phyloP scores from a whole-genome alignment of 1,140 invertebrate species.

The Nymphalis io region DNA sequence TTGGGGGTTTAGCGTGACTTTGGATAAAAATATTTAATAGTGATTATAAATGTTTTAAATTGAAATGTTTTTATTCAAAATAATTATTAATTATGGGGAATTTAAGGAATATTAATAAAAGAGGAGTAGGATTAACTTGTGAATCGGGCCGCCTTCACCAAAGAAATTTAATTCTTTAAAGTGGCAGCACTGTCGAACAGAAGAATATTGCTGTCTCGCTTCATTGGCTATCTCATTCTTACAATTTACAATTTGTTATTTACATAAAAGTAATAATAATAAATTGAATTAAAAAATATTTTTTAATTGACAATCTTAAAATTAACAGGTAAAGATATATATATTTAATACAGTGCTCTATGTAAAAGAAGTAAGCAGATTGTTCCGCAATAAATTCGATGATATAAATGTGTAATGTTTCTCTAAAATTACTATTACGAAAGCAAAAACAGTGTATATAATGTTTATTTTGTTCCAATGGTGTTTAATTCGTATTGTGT shows the following conservation, averaged over 20 bases:
- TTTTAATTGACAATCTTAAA: constrained; percentile 5
- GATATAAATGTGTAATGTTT: not conserved
- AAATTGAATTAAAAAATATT: constrained; percentile 1
- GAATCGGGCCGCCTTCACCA: not conserved
- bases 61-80: too few relatives aligned
- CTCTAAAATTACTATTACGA: not conserved
- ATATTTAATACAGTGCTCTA: not conserved
- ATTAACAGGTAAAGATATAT: constrained; percentile 6
- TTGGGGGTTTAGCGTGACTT: too few relatives aligned
- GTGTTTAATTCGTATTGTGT: not conserved
- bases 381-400: not conserved
- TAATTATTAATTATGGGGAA: too few relatives aligned
- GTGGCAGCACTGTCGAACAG: not conserved
- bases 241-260: constrained; percentile 23
- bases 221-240: constrained; percentile 14
- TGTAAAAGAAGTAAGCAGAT: not conserved
- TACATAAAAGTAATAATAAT: constrained; percentile 19
- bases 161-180: not conserved
- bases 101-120: too few relatives aligned
- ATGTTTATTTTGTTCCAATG: not conserved
- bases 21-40: too few relatives aligned
- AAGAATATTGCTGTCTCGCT: constrained; percentile 8
- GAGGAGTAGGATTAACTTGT: too few relatives aligned
- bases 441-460: not conserved
- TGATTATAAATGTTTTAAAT: too few relatives aligned